phyloP scores from a whole-genome alignment of 2,113 vertebrate species.

The Ia io region DNA sequence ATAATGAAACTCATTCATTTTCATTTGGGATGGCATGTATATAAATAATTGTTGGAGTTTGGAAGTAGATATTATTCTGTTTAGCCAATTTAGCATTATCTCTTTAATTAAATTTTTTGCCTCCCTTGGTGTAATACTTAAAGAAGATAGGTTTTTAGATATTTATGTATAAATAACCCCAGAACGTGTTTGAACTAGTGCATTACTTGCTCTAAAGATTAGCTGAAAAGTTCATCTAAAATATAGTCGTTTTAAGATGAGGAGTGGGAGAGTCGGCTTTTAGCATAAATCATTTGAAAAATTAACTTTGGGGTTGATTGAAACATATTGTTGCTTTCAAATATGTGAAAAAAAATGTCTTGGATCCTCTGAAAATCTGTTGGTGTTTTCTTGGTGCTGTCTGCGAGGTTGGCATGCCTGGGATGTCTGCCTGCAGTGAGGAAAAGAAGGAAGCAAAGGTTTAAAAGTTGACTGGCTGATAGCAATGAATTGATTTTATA shows the following conservation, averaged over 20 bases:
- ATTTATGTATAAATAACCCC: conserved; percentile 47
- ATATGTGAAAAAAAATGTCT: not conserved
- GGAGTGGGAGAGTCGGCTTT: not conserved
- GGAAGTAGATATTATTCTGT: not conserved
- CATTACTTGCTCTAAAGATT: not conserved
- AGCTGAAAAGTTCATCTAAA: not conserved
- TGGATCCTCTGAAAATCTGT: conserved; percentile 10
- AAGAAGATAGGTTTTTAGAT: conserved; percentile 20
- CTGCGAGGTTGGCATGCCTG: not conserved
- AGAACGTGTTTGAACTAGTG: not conserved
- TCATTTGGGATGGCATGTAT: not conserved
- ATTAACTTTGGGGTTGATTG: not conserved
- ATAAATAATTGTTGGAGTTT: conserved; percentile 9
- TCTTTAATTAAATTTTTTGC: conserved; percentile 17
- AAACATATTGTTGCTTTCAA: conserved; percentile 14
- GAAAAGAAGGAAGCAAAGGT: not conserved
- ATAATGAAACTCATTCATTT: not conserved
- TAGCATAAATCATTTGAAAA: conserved; percentile 15
- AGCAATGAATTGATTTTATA: not conserved
- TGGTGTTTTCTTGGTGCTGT: conserved; percentile 15
- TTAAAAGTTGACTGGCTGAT: not conserved
- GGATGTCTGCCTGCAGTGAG: not conserved
- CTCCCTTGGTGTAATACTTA: not conserved
- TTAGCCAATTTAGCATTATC: not conserved
- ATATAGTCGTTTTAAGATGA: not conserved